A percentile compares a stretch with the other conserved stretches of the same genome.
Evolutionary conservation across 2,113 vertebrate species (phyloP).

Genomic region (Anhinga anhinga): DNA sequence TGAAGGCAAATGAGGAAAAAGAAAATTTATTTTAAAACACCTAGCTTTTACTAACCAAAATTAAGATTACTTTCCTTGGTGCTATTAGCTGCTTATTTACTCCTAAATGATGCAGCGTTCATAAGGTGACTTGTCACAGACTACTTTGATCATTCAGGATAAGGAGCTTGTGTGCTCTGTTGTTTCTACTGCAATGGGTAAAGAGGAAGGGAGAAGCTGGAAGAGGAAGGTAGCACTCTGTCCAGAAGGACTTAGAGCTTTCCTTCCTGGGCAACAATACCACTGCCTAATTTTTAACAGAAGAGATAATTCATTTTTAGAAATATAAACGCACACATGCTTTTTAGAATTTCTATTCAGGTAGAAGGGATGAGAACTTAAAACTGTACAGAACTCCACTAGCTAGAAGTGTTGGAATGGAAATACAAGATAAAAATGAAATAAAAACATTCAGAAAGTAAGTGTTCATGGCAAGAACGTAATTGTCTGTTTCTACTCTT

Average conservation of each 20-base stretch:
- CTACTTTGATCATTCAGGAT: neutral
- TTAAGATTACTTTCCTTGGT: neutral
- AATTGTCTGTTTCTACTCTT: neutral
- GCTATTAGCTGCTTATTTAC: neutral
- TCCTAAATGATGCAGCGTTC: neutral
- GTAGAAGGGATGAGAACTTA: neutral
- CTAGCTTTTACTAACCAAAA: neutral
- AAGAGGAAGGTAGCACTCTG: neutral
- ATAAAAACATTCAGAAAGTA: neutral
- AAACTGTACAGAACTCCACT: neutral
- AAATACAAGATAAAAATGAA: neutral
- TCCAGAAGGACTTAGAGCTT: neutral
- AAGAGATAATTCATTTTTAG: neutral
- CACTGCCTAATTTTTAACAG: neutral
- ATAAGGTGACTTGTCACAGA: neutral
- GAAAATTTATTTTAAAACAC: neutral
- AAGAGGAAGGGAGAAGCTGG: too few species aligned
- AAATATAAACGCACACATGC: neutral
- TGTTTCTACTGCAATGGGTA: neutral
- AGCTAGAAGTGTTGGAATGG: neutral
- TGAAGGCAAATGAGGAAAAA: neutral
- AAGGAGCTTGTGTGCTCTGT: neutral
- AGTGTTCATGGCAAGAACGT: neutral
- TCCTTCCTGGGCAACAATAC: neutral
- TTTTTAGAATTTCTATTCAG: neutral